Conservation (phyloP, 2,888 invertebrate species). For the Smittia aterrima region DNA sequence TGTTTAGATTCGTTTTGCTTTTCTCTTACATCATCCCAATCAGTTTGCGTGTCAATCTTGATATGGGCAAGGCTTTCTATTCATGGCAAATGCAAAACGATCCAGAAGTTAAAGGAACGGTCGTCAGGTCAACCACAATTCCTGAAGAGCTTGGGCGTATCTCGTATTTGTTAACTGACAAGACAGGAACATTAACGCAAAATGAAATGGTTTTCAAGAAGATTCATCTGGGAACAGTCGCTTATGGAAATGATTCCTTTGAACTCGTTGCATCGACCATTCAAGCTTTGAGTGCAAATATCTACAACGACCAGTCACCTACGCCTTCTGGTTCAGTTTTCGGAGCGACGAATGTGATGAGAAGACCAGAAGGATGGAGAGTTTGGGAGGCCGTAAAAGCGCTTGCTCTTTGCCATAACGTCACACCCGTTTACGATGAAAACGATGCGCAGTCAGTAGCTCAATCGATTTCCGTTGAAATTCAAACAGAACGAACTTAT, state of each 20-base stretch:
- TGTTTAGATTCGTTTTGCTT: constrained; percentile 93
- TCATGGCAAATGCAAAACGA: constrained; percentile 96
- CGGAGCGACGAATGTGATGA: constrained; percentile 54
- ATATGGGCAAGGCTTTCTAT: constrained; percentile 98
- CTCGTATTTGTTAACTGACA: constrained; percentile 94
- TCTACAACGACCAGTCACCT: constrained; percentile 46
- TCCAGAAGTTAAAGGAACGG: constrained; percentile 87
- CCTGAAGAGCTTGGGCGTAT: constrained; percentile 97
- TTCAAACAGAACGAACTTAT: constrained; percentile 50
- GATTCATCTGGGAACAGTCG: constrained; percentile 89
- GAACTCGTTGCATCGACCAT: constrained; percentile 53
- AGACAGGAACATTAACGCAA: constrained; percentile 97
- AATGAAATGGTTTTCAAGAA: constrained; percentile 99
- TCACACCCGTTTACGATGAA: constrained; percentile 91
- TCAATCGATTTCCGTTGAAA: constrained; percentile 52
- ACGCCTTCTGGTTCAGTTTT: constrained; percentile 40
- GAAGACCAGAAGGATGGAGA: constrained; percentile 68
- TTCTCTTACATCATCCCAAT: constrained; percentile 99
- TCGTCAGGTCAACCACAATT: constrained; percentile 95
- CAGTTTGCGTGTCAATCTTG: constrained; percentile 95
- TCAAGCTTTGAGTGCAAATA: constrained; percentile 46
- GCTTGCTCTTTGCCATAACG: constrained; percentile 96
- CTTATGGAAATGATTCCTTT: constrained; percentile 71
- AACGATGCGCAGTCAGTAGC: constrained; percentile 53
- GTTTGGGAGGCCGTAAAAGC: constrained; percentile 91